Base-by-base conservation (phyloP, 2,113 vertebrate species). In the Epinephelus cyanopodus region DNA sequence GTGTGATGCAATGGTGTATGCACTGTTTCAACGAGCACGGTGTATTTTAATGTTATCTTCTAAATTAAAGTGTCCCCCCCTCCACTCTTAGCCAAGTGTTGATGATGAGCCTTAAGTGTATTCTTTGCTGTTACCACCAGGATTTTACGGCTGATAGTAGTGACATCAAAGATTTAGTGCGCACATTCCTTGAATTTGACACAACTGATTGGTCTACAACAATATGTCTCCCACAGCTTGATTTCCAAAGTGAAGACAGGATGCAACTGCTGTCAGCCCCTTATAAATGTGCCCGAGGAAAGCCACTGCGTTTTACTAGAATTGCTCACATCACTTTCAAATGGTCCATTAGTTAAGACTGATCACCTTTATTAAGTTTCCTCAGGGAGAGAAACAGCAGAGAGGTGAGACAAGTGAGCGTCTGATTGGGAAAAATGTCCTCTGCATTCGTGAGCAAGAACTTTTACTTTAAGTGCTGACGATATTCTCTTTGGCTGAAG, bases 301-400 rank as follows among this genome's bases (percentile, higher is more conserved):
- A 56, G 65, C 19, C 64, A 50, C 21, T 37, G 63, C 8, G 3
- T 74, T 83, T 81, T 57, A 70, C 47, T 33, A 39, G 29, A 56
- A 77, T 50, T 73, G 54, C 48, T 77, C 66, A 69, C 25, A 70
- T 74, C 72, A 56, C 45, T 25, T 63, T 58, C 58, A 66, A 84
- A 79, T 58, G 69, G 53, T 65, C 69, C 65, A 74, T 83, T 78
- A 83, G 81, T 64, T 84, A 52, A 81, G 81, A 86, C 77, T 70
- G 81, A 89, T 89, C 73, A 78, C 73, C 81, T 86, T 84, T 81
- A 86, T 86, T 81, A 81, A 58, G 70, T 58, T 86, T 74, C 77
- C 64, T 74, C 29, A 27, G 67, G 66, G 68, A 86, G 57, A 14
- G 72, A 48, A 60, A 29, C 9, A 80, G 11, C 25, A 56, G 45